Conservation (phyloP, 2,113 vertebrate species). For the Zosterops lateralis region DNA sequence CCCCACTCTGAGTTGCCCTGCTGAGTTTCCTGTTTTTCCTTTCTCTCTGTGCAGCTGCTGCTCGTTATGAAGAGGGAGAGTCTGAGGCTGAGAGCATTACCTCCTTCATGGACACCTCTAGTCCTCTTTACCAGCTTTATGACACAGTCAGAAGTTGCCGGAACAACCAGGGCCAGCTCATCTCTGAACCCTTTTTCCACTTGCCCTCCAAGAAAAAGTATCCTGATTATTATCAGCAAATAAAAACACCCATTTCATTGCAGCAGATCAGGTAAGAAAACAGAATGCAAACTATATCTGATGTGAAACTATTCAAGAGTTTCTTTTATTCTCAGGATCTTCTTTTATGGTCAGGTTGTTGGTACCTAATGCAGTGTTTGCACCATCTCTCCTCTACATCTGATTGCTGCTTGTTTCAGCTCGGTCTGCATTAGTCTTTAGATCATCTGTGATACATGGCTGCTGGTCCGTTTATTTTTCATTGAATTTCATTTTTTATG, state of each 20-base stretch:
- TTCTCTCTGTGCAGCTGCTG: conserved; percentile 70
- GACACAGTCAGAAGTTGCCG: conserved; percentile 91
- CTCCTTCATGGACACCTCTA: conserved; percentile 92
- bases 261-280: conserved; percentile 90
- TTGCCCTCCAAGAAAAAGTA: conserved; percentile 97
- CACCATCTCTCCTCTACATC: not conserved
- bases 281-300: not conserved
- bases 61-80: conserved; percentile 92
- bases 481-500: not conserved
- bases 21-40: not conserved
- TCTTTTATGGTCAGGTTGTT: not conserved
- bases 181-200: conserved; percentile 95
- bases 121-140: conserved; percentile 95
- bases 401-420: not conserved
- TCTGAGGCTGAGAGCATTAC: conserved; percentile 94
- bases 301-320: not conserved
- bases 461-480: not conserved
- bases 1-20: not conserved
- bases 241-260: conserved; percentile 90
- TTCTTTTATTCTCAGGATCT: not conserved
- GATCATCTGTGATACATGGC: not conserved
- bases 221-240: conserved; percentile 97
- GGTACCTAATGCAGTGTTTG: not conserved
- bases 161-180: conserved; percentile 94
- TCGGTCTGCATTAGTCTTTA: not conserved